Conservation (phyloP, 2,797 vertebrate genomes). For the Oreochromis grahami region DNA sequence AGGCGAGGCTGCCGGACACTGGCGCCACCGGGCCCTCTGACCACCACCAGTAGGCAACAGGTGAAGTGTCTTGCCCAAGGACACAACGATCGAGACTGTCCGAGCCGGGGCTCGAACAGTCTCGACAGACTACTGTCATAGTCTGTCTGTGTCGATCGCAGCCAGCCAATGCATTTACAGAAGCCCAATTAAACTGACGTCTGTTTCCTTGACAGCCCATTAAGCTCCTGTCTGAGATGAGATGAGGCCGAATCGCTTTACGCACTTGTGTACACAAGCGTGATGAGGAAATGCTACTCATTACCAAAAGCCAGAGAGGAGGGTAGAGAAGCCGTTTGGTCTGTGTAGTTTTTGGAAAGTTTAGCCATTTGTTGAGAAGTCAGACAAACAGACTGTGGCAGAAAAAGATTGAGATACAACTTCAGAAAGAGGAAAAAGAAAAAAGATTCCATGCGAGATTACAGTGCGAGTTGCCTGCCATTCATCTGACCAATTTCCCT, state of each 20-base stretch:
- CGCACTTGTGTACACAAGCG: constrained; percentile 14
- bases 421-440: neutral
- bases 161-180: neutral
- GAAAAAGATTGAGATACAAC: neutral
- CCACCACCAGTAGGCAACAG: too few species aligned
- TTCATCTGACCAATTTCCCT: constrained; percentile 67
- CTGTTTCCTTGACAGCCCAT: constrained; percentile 33
- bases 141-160: neutral
- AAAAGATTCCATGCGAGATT: neutral
- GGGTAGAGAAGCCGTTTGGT: neutral
- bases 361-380: neutral
- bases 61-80: too few species aligned
- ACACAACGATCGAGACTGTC: too few species aligned
- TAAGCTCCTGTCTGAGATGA: constrained; percentile 17
- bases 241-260: constrained; percentile 31
- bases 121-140: too few species aligned
- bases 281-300: constrained; percentile 9
- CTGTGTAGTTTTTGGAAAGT: neutral
- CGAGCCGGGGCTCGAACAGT: too few species aligned
- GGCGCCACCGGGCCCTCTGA: too few species aligned
- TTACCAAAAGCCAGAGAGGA: constrained; percentile 9
- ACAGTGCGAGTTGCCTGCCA: constrained; percentile 3
- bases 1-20: too few species aligned
- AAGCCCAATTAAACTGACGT: neutral
- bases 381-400: neutral